Percentiles rank a stretch among this genome's conserved stretches.
Conservation (phyloP, 2,888 invertebrate species). For the Acanthococcus lagerstroemiae region DNA sequence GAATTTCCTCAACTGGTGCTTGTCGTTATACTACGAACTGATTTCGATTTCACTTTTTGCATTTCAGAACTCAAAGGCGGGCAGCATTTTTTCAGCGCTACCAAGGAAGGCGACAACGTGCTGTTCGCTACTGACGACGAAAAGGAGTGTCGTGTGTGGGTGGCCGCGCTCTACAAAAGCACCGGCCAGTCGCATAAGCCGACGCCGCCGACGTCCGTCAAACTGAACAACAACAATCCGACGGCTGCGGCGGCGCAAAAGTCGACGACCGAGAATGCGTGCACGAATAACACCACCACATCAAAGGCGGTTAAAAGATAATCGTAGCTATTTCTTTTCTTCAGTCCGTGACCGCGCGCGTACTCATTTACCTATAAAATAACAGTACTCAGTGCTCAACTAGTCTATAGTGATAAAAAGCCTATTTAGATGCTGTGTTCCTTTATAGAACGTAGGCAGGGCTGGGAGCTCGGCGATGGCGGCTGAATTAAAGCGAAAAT, state of each 20-base stretch:
- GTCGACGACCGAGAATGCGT: neutral
- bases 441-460: neutral
- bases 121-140: constrained; percentile 24
- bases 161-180: constrained; percentile 17
- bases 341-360: neutral
- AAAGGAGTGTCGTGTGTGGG: constrained; percentile 24
- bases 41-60: no score
- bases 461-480: no score
- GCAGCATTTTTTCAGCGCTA: constrained; percentile 19
- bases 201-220: constrained; percentile 5
- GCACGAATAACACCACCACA: neutral
- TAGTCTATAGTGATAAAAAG: constrained; percentile 2
- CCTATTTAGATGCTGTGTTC: neutral
- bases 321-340: neutral
- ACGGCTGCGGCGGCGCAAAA: constrained; percentile 3
- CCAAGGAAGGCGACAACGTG: constrained; percentile 26
- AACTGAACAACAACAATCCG: constrained; percentile 12
- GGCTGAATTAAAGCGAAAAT: no score
- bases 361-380: neutral
- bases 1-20: no score
- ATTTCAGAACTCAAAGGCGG: constrained; percentile 24
- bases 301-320: constrained; percentile 20
- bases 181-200: constrained; percentile 28
- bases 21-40: no score
- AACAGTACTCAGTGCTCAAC: constrained; percentile 24